Conservation (phyloP, 2,113 vertebrate species). For the Fregata magnificens region DNA sequence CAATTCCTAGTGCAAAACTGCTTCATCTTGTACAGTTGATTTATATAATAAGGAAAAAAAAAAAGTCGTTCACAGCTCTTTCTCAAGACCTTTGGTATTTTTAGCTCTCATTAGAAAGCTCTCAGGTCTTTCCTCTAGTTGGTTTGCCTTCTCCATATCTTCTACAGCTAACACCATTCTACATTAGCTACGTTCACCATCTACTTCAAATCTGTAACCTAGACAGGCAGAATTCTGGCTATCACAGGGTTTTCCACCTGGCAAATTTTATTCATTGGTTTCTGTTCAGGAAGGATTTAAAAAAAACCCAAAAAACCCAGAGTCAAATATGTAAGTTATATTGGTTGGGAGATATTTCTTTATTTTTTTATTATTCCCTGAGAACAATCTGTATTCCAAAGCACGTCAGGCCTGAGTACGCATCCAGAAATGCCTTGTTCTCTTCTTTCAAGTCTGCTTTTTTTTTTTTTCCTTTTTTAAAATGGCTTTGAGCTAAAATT, state of each 20-base stretch:
- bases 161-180: not conserved
- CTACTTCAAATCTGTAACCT: not conserved
- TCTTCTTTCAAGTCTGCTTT: not conserved
- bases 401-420: not conserved
- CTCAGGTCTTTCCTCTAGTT: not conserved
- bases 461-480: not conserved
- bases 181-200: not conserved
- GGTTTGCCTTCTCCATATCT: not conserved
- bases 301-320: not conserved
- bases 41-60: not conserved
- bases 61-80: not conserved
- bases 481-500: not conserved
- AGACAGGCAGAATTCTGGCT: not conserved
- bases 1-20: not conserved
- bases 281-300: not conserved
- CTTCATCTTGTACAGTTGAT: not conserved
- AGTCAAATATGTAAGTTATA: not conserved
- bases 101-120: not conserved
- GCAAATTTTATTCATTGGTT: not conserved
- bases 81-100: not conserved
- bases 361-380: not conserved
- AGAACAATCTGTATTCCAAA: not conserved
- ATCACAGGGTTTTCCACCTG: not conserved
- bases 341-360: not conserved
- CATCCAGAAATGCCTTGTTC: not conserved